Base-by-base conservation (phyloP, 2,888 invertebrate genomes). In the Pheosia gnoma region DNA sequence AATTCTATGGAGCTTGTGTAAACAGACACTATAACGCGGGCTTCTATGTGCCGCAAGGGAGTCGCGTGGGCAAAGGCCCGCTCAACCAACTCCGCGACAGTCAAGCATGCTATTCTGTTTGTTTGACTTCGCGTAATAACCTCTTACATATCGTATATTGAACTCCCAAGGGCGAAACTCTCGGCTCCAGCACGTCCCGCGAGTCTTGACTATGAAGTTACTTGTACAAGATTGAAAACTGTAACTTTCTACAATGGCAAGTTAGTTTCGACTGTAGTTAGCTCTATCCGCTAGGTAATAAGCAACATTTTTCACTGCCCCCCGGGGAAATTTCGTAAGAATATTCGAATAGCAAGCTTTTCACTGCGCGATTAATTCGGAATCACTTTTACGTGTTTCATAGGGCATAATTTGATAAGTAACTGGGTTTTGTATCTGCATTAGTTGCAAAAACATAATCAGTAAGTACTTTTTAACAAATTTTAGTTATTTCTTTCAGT, bases 221-320 rank as follows among this genome's bases (percentile, higher is more conserved):
- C 80, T 90, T 82, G 82, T 81, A 78, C 81, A 82, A 87, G 83
- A 89, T 90, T 89, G 88, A 88, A 87, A 90, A 88, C 79, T 80
- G 78, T 77, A 77, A 82, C 77, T 81, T 79, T 78, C 77, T 79
- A 85, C 84, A 83, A 80, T 80, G 70, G 75, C 65, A 63, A 76
- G 74, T 75, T 79, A 79, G 75, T 83, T 82, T 77, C 67, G 70
- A 60, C 74, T 79, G 70, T 77, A 76, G 81, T 77, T 77, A 74
- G 63, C 69, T 62, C 68, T 67, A 63, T 58, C 59, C 70, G 63
- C 65, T 71, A 62, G 65, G 77, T 83, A 85, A 82, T 83, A 81
- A 82, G 79, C 73, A 70, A 74, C 79, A 84, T 85, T 87, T 86
- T 86, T 83, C 78, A 71, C 62, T 65, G 66, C 71, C 70, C 88